phyloP scores from a whole-genome alignment of 2,888 invertebrate species.

The Tuta absoluta region DNA sequence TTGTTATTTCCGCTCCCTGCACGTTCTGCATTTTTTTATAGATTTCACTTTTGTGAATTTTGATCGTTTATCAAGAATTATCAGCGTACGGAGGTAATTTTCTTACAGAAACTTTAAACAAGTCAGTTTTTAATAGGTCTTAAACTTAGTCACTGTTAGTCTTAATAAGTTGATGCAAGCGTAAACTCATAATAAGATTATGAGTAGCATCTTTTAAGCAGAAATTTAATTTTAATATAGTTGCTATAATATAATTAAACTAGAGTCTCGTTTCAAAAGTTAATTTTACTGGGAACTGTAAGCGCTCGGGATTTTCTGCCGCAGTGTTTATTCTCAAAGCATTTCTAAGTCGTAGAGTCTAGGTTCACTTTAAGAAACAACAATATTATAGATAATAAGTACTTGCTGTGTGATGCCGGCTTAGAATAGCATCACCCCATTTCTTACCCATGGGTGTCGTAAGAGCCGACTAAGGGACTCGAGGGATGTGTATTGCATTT shows the following conservation, averaged over 20 bases:
- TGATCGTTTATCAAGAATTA: no score
- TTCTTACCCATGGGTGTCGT: no score
- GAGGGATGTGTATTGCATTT: no score
- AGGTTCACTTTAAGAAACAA: not conserved
- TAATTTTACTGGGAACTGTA: not conserved
- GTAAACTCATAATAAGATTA: not conserved
- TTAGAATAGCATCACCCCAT: no score
- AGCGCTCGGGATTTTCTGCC: not conserved
- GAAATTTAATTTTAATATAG: conserved; percentile 10
- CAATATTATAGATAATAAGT: no score
- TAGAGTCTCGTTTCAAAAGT: conserved; percentile 9
- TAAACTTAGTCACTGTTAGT: not conserved
- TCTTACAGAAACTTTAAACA: no score
- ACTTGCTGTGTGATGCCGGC: no score
- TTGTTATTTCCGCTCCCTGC: no score
- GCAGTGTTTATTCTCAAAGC: not conserved
- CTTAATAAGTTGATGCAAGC: not conserved
- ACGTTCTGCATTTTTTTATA: no score
- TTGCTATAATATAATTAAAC: conserved; percentile 14
- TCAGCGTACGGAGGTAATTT: no score
- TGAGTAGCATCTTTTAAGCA: conserved; percentile 5
- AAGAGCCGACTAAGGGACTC: no score
- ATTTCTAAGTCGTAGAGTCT: not conserved
- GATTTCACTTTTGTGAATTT: no score
- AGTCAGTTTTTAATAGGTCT: not conserved